Base-by-base conservation (phyloP, 2,888 invertebrate species). In the Rhyacophila evoluta region DNA sequence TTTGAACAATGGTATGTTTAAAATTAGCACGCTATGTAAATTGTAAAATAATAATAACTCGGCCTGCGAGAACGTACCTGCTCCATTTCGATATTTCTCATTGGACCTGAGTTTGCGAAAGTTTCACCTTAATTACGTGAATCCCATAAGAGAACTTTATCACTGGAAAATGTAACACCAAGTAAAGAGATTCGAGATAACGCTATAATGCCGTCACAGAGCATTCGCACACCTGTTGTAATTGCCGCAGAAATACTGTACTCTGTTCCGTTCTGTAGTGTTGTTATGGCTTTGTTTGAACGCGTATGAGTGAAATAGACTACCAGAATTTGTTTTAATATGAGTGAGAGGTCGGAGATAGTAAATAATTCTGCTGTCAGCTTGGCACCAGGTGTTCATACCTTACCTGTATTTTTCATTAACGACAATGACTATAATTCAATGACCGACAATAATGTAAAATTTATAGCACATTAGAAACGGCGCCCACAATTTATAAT, bases 1-100 rank as follows among this genome's bases (percentile, higher is more conserved):
- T 81, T 78, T 74, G 80, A 79, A 81, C 81, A 81, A 81, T 81
- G 79, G 81, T 79, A 81, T 39, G 67, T 75, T 79, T 68, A 68
- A 79, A 81, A 81, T 79, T 81, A 76, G 81, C 81, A 81, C 81
- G 76, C 28, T 38, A 68, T 41, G 67, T 75, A 75, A 75, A 55
- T 55, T 55, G 55, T 55, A 55, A 55, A 55, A 55, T 19, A 55
- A 70, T 74, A 77, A 69, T 67, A 73, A 73, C 33, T 79, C 72
- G 19, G 55, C 55, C n/a, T 8, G 15, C 19, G 55, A 6, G 55
- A 39, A 39, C 68, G 15, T 78, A 81, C 81, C 79, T 80, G 80
- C 10, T 81, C 75, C 81, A 81, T 81, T 36, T 72, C 76, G 41
- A 71, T 41, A 70, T 71, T 72, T 80, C 72, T 80, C 81, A 81